Base-by-base conservation (phyloP, 2,113 vertebrate genomes). In the Myotis brandtii region DNA sequence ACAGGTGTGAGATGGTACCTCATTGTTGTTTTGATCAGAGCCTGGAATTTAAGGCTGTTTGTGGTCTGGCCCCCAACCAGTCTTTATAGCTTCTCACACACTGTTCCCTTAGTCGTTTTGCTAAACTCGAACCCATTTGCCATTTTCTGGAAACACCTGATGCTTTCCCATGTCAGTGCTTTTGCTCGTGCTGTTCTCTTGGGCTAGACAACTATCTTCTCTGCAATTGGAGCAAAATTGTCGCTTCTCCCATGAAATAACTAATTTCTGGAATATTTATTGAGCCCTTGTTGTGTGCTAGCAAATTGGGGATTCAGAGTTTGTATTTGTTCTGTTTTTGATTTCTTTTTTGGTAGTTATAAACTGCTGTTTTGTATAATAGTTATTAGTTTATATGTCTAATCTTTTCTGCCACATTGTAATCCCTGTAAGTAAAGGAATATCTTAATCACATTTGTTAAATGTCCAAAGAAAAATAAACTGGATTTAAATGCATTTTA, bases 361-460 rank as follows among this genome's bases (percentile, higher is more conserved):
- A 23, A 46, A 50, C 81, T 88, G 62, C 17, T 89, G 8, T 94
- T 94, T 73, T 81, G 25, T 70, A 30, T 84, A 85, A 67, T 12
- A 16, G 25, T 67, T 85, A 46, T 69, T 85, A n/a, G 23, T 80
- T 2, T 67, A 25, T 66, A 30, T 59, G 21, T 80, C 37, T 89
- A 69, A 50, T 75, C 48, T 84, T 88, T 94, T 40, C 46, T 66
- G 73, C 21, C 79, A 86, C 72, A 82, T 48, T 48, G 14, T 93
- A 88, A 37, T 89, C 62, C 76, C 67, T 86, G 13, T 10, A 89
- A 89, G 34, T 91, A 69, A 96, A 89, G 67, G 82, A 79, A n/a
- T 66, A 13, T 86, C 50, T 93, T 77, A 69, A 77, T 96, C 27
- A 66, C 54, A 75, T 64, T 86, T 86, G 11, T 80, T 80, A 84